Base-by-base conservation (phyloP, 2,113 vertebrate species). In the Lathamus discolor region DNA sequence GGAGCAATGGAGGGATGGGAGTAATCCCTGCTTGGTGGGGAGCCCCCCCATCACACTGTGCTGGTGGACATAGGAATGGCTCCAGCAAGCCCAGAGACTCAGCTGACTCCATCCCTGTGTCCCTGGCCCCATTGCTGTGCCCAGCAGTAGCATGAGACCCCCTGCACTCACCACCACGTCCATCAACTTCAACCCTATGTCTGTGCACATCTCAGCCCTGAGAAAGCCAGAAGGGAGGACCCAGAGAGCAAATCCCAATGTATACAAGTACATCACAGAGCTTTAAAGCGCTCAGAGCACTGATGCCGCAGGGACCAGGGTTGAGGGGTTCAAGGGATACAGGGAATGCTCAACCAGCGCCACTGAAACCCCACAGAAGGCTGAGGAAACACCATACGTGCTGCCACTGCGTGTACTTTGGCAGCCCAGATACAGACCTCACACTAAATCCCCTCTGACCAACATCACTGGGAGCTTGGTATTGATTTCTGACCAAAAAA, bases 301-400 rank as follows among this genome's bases (percentile, higher is more conserved):
- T 9, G 62, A 35, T 0, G 2, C 5, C 0, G 1, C 22, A 13
- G 0, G 1, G 2, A 43, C 31, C 66, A 81, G 25, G 39, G 48
- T 33, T 29, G 73, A 33, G 63, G 23, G 19, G 7, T 23, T 23
- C 43, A 61, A 17, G 46, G 37, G 62, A 51, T 3, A 24, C 4
- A 51, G n/a, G 27, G 37, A 25, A 73, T 3, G 0, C 25, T 29
- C 15, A 3, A 82, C 13, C 11, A 7, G 6, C 63, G 68, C 16
- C 82, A 85, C 66, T 33, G 2, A 70, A 88, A 75, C 4, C 10
- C 43, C 13, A 20, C 63, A 0, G 0, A 31, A 62, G 62, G 67
- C 67, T 37, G 41, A 67, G 55, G 61, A 54, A 79, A 78, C 0
- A 0, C 29, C 13, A 0, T 41, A 17, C 0, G 0, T 29, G 46